Percentiles rank a stretch among this genome's conserved stretches.
Evolutionary conservation across 1,140 invertebrate genomes (phyloP).

Genomic region (Hesperophylax magnus): DNA sequence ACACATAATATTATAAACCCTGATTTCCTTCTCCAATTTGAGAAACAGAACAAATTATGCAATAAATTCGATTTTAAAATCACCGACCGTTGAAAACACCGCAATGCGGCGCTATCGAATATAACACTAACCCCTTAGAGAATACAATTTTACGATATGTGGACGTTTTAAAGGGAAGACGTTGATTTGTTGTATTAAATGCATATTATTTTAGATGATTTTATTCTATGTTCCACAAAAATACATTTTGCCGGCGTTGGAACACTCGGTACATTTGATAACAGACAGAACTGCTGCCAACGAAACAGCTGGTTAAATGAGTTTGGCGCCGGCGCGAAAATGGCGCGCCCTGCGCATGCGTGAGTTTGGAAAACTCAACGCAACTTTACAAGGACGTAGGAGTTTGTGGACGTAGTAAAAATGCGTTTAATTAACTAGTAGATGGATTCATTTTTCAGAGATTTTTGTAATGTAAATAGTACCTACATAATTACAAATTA

Average conservation of each 20-base stretch:
- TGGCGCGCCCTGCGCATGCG: not conserved
- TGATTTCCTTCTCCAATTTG: not conserved
- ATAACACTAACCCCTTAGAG: not conserved
- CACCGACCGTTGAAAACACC: not conserved
- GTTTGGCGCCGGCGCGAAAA: conserved; percentile 22
- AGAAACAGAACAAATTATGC: conserved; percentile 7
- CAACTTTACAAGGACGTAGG: no score
- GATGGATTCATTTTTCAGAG: no score
- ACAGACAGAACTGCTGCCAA: not conserved
- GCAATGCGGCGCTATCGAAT: conserved; percentile 25
- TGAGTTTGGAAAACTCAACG: no score
- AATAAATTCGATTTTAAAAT: conserved; percentile 12
- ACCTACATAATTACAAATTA: no score
- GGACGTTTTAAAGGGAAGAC: conserved; percentile 19
- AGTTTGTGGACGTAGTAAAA: no score
- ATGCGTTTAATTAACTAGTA: no score
- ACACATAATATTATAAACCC: conserved; percentile 3
- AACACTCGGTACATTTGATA: no score
- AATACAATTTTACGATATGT: not conserved
- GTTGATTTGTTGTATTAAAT: not conserved
- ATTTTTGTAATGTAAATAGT: no score
- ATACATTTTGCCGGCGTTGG: conserved; percentile 4
- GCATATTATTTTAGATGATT: not conserved
- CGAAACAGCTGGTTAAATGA: not conserved
- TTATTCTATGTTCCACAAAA: not conserved